Base-by-base conservation (phyloP, 2,113 vertebrate species). In the Cebus imitator region DNA sequence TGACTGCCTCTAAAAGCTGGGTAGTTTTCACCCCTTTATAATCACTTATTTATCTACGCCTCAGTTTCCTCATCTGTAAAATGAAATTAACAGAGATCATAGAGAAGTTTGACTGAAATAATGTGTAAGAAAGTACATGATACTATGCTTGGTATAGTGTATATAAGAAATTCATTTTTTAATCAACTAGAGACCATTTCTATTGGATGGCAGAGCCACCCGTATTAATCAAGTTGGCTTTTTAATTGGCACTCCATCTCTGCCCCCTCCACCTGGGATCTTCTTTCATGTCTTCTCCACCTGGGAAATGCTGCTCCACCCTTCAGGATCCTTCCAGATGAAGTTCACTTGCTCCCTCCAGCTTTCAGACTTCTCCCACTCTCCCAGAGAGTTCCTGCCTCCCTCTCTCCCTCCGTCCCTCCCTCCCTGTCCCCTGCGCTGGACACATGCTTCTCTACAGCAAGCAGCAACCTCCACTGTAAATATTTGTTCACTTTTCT, bases 1-100 rank as follows among this genome's bases (percentile, higher is more conserved):
- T 80, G 64, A 18, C 58, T 76, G 32, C 21, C 37, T 88, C 35
- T 85, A 27, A 78, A 73, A 58, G 4, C 57, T 21, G 35, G 43
- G 21, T 32, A 3, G 0, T 35, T 45, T 52, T 89, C n/a, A 37
- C 23, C 27, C 52, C 23, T 73, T 82, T 78, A 64, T 66, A 52
- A 78, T 16, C 32, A n/a, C 58, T 66, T 93, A 45, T 94, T 87
- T 80, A 48, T 75, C 13, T 79, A 23, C 64, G 20, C 37, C 80
- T 87, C 50, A 16, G 35, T 91, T 92, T 72, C 35, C 43, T 88
- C 87, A 70, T 78, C 79, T 90, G 35, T 40, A 58, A 89, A 86
- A 50, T 52, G 4, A 81, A 68, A 79, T 79, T 40, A 75, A 30
- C 25, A 32, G 70, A 58, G 43, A 55, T 57, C 91, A 57, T n/a